Evolutionary conservation across 2,888 invertebrate genomes (phyloP).

Genomic region (Brachylomia viminalis): DNA sequence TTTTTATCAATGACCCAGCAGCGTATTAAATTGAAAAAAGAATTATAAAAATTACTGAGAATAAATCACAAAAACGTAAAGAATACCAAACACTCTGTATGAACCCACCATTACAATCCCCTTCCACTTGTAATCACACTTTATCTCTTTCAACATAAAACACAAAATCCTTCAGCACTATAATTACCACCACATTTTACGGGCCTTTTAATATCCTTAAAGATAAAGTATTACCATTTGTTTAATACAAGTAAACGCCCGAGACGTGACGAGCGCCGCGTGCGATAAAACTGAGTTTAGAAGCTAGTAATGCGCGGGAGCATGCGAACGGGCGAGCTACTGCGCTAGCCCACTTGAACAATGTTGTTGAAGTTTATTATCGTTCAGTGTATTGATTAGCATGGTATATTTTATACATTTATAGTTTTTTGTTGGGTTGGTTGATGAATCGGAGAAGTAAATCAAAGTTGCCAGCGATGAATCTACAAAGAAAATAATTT

Average conservation of each 20-base stretch:
- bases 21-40: neutral
- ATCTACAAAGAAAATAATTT: neutral
- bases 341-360: conserved; percentile 24
- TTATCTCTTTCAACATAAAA: conserved; percentile 23
- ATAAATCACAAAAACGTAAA: neutral
- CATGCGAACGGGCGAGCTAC: conserved; percentile 22
- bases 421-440: neutral
- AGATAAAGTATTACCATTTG: conserved; percentile 57
- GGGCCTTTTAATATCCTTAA: conserved; percentile 32
- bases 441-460: neutral
- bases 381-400: neutral
- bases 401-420: neutral
- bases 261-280: conserved; percentile 60
- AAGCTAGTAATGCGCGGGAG: conserved; percentile 52
- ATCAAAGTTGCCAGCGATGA: neutral
- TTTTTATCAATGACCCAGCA: too few relatives aligned
- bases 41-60: neutral
- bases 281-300: conserved; percentile 32
- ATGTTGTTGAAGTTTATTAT: conserved; percentile 1
- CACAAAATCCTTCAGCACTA: conserved; percentile 32
- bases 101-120: conserved; percentile 50
- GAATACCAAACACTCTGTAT: conserved; percentile 15
- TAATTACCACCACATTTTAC: conserved; percentile 41
- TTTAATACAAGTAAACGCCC: conserved; percentile 31
- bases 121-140: conserved; percentile 33